A percentile compares a stretch with the other conserved stretches of the same genome.
These are phyloP conservation scores for Diorhabda elongata DNA, from an alignment of 1,140 invertebrate species.

Conservation along the genomic window DNA sequence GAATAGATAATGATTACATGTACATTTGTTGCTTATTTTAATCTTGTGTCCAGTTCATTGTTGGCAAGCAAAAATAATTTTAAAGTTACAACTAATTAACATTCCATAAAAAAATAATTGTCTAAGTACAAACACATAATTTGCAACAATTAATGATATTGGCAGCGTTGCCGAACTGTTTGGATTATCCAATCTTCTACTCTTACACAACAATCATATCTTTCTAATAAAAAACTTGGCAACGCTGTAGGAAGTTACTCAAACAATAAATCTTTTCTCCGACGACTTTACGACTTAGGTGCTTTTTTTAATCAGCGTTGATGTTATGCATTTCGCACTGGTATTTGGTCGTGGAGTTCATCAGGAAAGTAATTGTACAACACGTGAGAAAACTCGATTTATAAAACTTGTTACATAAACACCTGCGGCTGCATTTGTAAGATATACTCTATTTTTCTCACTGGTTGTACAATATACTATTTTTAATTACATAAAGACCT, in stretches of 20 bases:
- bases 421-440: too few species aligned
- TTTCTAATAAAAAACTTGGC: background rate
- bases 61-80: background rate
- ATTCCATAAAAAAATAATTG: background rate
- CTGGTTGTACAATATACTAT: too few species aligned
- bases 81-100: background rate
- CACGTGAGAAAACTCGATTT: too few species aligned
- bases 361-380: too few species aligned
- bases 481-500: slow-evolving; percentile 9
- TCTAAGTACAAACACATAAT: background rate
- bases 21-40: too few species aligned
- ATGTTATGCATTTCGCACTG: too few species aligned
- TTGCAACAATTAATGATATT: background rate
- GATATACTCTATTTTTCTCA: too few species aligned
- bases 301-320: too few species aligned
- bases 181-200: background rate
- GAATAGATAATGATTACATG: too few species aligned
- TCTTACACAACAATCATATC: background rate
- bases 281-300: too few species aligned
- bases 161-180: background rate
- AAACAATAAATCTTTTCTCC: background rate
- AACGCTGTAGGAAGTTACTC: background rate
- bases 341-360: too few species aligned
- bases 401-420: too few species aligned
- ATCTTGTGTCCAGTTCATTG: background rate